phyloP scores from a whole-genome alignment of 2,888 invertebrate genomes.

The Caradrina kadenii region DNA sequence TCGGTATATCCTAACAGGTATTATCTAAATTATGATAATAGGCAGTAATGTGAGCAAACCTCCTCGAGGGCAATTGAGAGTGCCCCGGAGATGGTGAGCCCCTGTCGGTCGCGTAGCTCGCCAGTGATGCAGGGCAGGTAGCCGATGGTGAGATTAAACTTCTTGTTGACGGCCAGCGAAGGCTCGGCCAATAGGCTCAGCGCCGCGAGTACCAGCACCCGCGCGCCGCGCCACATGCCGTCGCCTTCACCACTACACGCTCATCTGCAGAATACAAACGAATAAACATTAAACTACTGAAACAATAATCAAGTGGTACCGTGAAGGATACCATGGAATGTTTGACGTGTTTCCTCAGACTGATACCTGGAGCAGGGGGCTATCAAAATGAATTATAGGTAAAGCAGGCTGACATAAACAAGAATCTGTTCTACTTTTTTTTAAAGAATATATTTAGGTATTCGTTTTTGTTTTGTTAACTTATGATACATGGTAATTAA shows the following conservation, averaged over 20 bases:
- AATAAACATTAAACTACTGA: background rate
- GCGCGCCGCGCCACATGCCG: constrained; percentile 92
- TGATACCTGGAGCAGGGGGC: background rate
- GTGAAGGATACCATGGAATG: background rate
- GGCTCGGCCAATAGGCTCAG: constrained; percentile 90
- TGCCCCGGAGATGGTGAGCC: constrained; percentile 97
- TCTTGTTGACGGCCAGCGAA: constrained; percentile 86
- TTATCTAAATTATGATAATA: constrained; percentile 49
- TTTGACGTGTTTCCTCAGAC: background rate
- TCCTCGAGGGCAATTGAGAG: constrained; percentile 96
- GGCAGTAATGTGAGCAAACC: constrained; percentile 83
- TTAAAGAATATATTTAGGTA: no score
- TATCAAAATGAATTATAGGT: background rate
- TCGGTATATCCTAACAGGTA: constrained; percentile 34
- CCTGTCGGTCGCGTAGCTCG: constrained; percentile 94
- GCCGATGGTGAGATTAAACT: constrained; percentile 93
- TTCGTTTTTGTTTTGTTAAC: no score
- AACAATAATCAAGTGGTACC: background rate
- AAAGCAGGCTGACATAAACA: background rate
- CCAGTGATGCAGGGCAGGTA: constrained; percentile 96
- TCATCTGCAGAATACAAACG: constrained; percentile 71
- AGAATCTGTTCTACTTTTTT: no score
- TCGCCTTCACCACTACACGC: constrained; percentile 85
- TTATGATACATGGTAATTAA: no score
- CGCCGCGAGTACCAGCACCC: constrained; percentile 92